phyloP scores from a whole-genome alignment of 2,888 invertebrate genomes.

The Lydus trimaculatus region DNA sequence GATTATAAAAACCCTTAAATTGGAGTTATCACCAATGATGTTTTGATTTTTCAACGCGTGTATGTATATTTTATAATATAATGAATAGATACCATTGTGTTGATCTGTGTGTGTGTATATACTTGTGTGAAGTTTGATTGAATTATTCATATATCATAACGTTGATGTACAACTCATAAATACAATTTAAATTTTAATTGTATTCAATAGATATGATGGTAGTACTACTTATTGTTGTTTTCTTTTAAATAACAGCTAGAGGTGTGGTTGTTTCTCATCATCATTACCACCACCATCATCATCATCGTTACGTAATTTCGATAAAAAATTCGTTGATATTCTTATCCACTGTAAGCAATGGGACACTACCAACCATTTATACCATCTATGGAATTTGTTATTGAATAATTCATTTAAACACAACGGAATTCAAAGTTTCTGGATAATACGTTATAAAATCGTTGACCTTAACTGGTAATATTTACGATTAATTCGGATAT shows the following conservation, averaged over 20 bases:
- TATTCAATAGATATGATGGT: conserved; percentile 8
- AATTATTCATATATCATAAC: conserved; percentile 2
- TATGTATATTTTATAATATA: neutral
- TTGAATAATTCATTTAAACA: conserved; percentile 1
- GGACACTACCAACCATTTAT: no score
- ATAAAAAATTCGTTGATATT: neutral
- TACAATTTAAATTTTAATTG: conserved; percentile 10
- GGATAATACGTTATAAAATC: neutral
- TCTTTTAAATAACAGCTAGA: neutral
- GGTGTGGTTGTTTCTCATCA: neutral
- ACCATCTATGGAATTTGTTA: neutral
- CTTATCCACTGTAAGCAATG: neutral
- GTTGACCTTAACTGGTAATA: neutral
- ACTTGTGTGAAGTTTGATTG: conserved; percentile 2
- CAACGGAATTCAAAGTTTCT: no score
- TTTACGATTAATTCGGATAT: neutral
- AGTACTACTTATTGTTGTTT: neutral
- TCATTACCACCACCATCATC: neutral
- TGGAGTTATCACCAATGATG: neutral
- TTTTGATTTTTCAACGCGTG: conserved; percentile 9
- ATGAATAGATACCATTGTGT: conserved; percentile 13
- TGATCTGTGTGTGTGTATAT: neutral
- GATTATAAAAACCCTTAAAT: neutral
- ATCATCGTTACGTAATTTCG: neutral
- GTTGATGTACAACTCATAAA: conserved; percentile 1